These are phyloP conservation scores for Papilio protenor DNA, from an alignment of 2,888 invertebrate genomes.

Conservation along the genomic window DNA sequence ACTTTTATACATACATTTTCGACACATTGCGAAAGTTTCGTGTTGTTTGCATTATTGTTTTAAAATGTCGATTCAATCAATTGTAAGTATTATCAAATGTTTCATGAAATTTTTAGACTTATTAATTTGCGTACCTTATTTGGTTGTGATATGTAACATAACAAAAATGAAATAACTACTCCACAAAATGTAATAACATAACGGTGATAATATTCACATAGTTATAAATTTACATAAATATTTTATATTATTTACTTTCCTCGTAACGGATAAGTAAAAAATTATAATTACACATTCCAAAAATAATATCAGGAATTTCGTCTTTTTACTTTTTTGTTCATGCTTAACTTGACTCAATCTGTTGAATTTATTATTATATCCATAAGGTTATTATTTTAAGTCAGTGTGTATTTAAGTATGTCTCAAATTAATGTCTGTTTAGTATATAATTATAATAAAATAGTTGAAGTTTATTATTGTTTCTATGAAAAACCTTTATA, in stretches of 20 bases:
- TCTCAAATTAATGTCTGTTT: background rate
- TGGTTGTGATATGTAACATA: background rate
- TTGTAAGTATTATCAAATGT: background rate
- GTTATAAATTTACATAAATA: background rate
- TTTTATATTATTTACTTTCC: background rate
- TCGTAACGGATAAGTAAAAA: background rate
- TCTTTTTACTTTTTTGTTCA: background rate
- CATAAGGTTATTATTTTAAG: background rate
- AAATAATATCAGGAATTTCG: background rate
- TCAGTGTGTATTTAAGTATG: background rate
- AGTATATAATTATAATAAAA: background rate
- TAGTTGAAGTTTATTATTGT: conserved; percentile 4
- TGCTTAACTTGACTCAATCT: background rate
- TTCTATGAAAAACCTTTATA: background rate
- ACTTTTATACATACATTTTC: background rate
- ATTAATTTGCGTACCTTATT: background rate
- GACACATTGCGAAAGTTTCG: background rate
- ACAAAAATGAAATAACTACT: background rate
- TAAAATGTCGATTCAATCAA: background rate
- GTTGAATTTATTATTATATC: background rate
- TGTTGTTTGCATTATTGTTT: background rate
- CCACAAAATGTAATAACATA: background rate
- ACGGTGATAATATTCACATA: background rate
- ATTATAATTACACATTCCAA: background rate
- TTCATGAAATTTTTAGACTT: background rate